Percentiles rank a stretch among this genome's conserved stretches.
These are phyloP conservation scores for Drosophila takahashii DNA, from an alignment of 1,140 invertebrate species.

Conservation along the genomic window DNA sequence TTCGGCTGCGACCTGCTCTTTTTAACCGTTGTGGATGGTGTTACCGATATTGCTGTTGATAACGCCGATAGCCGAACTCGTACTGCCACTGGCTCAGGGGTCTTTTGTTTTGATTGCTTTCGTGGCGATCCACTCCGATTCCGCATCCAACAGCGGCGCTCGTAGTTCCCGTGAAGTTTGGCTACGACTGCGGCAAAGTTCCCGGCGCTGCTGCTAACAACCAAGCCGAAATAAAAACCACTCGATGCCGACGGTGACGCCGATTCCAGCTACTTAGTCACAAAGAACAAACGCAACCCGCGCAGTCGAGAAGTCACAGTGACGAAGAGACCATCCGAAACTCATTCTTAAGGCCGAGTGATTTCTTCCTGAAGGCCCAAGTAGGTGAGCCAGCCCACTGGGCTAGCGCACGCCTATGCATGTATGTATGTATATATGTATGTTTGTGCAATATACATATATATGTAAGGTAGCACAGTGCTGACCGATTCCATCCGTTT, in stretches of 20 bases:
- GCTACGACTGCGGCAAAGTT: conserved; percentile 58
- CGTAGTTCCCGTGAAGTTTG: conserved; percentile 50
- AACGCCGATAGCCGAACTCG: conserved; percentile 33
- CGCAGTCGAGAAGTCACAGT: conserved; percentile 24
- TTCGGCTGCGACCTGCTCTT: conserved; percentile 11
- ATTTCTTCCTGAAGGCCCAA: conserved; percentile 71
- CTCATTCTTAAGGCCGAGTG: conserved; percentile 69
- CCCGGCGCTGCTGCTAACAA: conserved; percentile 60
- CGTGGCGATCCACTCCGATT: neutral
- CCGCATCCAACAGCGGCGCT: conserved; percentile 16
- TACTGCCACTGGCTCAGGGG: conserved; percentile 15
- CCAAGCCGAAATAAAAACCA: conserved; percentile 43
- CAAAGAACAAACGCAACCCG: conserved; percentile 68
- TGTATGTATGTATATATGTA: neutral
- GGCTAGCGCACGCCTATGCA: conserved; percentile 7
- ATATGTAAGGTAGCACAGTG: neutral
- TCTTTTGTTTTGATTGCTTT: conserved; percentile 31
- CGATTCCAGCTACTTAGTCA: conserved; percentile 47
- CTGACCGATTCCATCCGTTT: neutral
- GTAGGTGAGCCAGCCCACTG: conserved; percentile 66
- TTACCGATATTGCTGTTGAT: conserved; percentile 33
- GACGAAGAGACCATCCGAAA: conserved; percentile 57
- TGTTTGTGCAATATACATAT: too few species aligned
- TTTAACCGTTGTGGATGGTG: conserved; percentile 14
- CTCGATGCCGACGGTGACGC: conserved; percentile 34